Evolutionary conservation across 2,888 invertebrate species (phyloP), one percentile per base, ranked within the genome.

Genomic region (Ophioninae sp.): DNA sequence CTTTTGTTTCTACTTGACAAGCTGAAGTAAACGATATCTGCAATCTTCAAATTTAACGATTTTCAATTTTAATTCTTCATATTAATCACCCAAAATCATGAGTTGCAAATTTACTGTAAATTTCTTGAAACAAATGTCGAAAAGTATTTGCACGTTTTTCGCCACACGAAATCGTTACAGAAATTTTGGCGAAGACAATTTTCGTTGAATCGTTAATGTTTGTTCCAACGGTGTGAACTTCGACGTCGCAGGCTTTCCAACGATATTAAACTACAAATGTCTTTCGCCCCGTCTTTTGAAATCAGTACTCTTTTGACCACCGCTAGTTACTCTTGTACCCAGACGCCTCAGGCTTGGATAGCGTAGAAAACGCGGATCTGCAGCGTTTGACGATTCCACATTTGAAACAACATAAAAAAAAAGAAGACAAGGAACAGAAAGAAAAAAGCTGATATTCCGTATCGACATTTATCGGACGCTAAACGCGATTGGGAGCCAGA

Each of bases 361-460:
- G 17, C 44, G 44, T 44, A 44, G 44, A 44, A 10, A 44, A 44
- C 44, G 13, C 13, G 44, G 10, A 44, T 0, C 51, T 6, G 17
- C 51, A 6, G 51, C 51, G 51, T 51, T 51, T 10, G 6, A 17
- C 51, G 51, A 51, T 44, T 44, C 17, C 17, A 51, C 51, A 17
- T 51, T 51, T 30, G 30, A 30, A 30, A 30, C 30, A 10, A 17
- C 13, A 51, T 17, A 10, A 51, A 51, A 10, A 51, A 10, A 51
- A 10, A 51, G 51, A 51, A 51, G 6, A 51, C 30, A 30, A 30
- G 30, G 30, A 30, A 3, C 30, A 51, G 39, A 51, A 39, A 51
- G 1, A 20, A 68, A 51, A 17, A 59, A 63, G 68, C 78, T 81
- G 75, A 85, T 84, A 85, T 68, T 83, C 68, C 82, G 85, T 80